These are phyloP conservation scores for Altica lythri DNA, from an alignment of 2,888 invertebrate genomes.

Conservation along the genomic window DNA sequence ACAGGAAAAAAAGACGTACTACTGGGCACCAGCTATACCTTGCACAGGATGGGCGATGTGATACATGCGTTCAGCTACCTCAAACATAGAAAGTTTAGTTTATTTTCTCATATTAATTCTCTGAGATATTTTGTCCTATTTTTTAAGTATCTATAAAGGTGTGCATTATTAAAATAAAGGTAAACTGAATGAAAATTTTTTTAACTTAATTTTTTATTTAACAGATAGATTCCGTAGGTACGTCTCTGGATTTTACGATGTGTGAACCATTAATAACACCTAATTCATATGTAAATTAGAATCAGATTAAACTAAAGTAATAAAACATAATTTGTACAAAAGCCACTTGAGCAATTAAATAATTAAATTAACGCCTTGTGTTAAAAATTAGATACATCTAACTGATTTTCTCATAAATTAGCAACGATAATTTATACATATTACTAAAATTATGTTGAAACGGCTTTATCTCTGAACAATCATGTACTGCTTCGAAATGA, in stretches of 20 bases:
- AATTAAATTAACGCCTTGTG: slow-evolving; percentile 42
- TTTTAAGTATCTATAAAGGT: too few relatives aligned
- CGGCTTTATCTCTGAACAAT: slow-evolving; percentile 25
- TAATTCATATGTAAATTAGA: slow-evolving; percentile 37
- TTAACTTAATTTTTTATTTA: slow-evolving; percentile 4
- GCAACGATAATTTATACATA: slow-evolving; percentile 35
- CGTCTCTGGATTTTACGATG: slow-evolving; percentile 25
- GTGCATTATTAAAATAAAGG: too few relatives aligned
- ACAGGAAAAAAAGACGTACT: too few relatives aligned
- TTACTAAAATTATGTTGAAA: slow-evolving; percentile 30
- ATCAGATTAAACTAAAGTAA: slow-evolving; percentile 33
- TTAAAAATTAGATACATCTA: slow-evolving; percentile 35
- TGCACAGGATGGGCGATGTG: too few relatives aligned
- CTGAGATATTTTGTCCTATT: too few relatives aligned
- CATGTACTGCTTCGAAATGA: slow-evolving; percentile 17
- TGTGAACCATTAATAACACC: slow-evolving; percentile 30
- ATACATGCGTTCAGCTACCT: too few relatives aligned
- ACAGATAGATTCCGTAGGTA: too few relatives aligned
- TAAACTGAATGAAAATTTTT: too few relatives aligned
- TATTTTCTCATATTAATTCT: too few relatives aligned
- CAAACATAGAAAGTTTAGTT: too few relatives aligned
- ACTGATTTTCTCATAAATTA: slow-evolving; percentile 45
- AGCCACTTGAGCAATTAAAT: slow-evolving; percentile 35
- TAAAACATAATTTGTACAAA: slow-evolving; percentile 37
- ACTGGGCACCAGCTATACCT: too few relatives aligned